Base-by-base conservation (phyloP, 2,113 vertebrate genomes). In the Paramormyrops kingsleyae region DNA sequence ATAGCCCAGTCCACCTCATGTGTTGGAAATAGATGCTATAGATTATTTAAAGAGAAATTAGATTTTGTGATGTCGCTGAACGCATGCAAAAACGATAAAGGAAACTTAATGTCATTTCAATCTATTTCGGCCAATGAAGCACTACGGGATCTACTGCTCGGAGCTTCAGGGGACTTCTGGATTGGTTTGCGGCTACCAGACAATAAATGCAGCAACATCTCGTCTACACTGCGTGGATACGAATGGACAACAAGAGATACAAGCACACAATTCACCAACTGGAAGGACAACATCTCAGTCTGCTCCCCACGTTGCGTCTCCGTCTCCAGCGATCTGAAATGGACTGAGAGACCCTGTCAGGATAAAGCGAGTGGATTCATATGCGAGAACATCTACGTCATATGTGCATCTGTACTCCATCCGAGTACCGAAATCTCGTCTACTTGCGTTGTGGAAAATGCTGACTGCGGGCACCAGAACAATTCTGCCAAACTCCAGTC, bases 301-400 rank as follows among this genome's bases (percentile, higher is more conserved):
- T 96, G 95, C 88, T 91, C 92, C 59, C 90, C 91, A 0, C 66
- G 1, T 19, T 96, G 96, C 52, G 90, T 95, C 35, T 92, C 94
- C 0, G 80, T 95, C 83, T 95, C 95, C 21, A 85, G 44, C 0
- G 90, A 92, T 35, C 62, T 21, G 2, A 93, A 19, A 47, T 94
- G 91, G 92, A 92, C 88, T 5, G 94, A 95, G 91, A 92, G 92
- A 80, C 53, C 74, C 0, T 96, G 96, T 90, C 84, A 88, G 0
- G 91, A 94, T 13, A 90, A 83, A 85, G n/a, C 83, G 0, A 91
- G 94, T 4, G 95, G 96, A 1, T 96, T 94, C 91, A 88, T 95
- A 89, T 96, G 96, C 90, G 92, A 87, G 53, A 91, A 90, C 0
- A 74, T 88, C 50, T 70, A 80, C 31, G 59, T 83, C 90, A 9